Evolutionary conservation across 2,113 vertebrate species (phyloP).

Genomic region (Nothocercus nigrocapillus): DNA sequence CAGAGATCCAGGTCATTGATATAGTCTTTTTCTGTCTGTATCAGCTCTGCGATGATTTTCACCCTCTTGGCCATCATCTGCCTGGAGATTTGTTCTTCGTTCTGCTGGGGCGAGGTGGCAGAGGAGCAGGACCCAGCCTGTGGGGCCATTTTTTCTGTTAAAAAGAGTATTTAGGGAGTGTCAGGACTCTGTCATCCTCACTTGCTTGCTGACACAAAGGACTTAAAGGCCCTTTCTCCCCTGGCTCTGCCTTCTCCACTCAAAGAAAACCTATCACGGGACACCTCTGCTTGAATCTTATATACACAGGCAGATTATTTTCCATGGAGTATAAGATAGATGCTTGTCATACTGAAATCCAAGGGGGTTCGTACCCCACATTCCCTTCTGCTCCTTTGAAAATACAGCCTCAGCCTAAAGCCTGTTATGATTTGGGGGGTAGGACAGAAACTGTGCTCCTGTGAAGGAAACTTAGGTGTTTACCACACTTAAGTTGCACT

Average conservation of each 20-base stretch:
- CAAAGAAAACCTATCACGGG: not conserved
- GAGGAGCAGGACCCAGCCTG: slow-evolving; percentile 62
- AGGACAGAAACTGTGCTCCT: not conserved
- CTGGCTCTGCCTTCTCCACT: no score
- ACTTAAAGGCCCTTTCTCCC: no score
- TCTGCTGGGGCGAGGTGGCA: slow-evolving; percentile 70
- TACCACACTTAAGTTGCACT: not conserved
- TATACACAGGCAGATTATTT: not conserved
- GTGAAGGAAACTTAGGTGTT: not conserved
- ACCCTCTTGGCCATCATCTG: slow-evolving; percentile 88
- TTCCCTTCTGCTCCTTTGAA: not conserved
- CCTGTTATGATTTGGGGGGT: not conserved
- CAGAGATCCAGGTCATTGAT: slow-evolving; percentile 89
- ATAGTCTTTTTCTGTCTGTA: slow-evolving; percentile 93
- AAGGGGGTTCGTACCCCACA: not conserved
- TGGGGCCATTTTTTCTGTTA: slow-evolving; percentile 90
- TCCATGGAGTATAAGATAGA: not conserved
- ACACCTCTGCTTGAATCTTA: not conserved
- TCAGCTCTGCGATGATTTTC: slow-evolving; percentile 90
- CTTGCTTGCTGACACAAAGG: slow-evolving; percentile 9
- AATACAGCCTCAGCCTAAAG: not conserved
- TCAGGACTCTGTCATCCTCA: not conserved
- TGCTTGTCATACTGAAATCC: not conserved
- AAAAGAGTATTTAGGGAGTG: not conserved
- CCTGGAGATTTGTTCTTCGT: slow-evolving; percentile 77